Conservation (phyloP, 2,797 vertebrate species). For the Arvicola amphibius region DNA sequence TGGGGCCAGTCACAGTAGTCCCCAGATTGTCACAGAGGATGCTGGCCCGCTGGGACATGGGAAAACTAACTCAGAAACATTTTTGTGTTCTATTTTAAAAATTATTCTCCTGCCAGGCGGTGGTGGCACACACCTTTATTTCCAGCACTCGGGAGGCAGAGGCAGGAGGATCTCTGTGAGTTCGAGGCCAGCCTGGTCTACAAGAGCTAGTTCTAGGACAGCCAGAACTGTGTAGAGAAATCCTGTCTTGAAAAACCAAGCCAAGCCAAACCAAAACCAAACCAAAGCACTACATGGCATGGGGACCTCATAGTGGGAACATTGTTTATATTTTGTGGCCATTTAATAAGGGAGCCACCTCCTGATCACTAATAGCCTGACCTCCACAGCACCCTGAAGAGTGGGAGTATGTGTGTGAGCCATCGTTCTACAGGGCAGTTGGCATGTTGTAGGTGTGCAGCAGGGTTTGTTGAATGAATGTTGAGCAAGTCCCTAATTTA, state of each 20-base stretch:
- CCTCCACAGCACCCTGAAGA: background rate
- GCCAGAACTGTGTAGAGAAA: background rate
- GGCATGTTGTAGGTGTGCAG: background rate
- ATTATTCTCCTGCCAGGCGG: background rate
- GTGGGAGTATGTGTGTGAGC: background rate
- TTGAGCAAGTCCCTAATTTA: background rate
- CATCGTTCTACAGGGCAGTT: background rate
- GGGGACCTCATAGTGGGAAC: background rate
- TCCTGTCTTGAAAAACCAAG: background rate
- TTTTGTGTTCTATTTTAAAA: background rate
- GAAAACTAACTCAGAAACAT: background rate
- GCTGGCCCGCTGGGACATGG: background rate
- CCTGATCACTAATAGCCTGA: background rate
- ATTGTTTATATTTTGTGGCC: background rate
- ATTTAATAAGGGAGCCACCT: background rate
- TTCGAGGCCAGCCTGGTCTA: background rate
- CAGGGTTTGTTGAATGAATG: background rate
- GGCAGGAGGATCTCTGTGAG: background rate
- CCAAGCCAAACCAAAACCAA: background rate
- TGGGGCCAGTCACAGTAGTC: background rate
- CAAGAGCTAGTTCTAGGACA: background rate
- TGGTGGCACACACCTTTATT: background rate
- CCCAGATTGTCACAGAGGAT: background rate
- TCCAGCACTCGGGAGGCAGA: background rate
- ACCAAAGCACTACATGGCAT: background rate